phyloP scores from a whole-genome alignment of 2,113 vertebrate species.

The Seriola quinqueradiata region DNA sequence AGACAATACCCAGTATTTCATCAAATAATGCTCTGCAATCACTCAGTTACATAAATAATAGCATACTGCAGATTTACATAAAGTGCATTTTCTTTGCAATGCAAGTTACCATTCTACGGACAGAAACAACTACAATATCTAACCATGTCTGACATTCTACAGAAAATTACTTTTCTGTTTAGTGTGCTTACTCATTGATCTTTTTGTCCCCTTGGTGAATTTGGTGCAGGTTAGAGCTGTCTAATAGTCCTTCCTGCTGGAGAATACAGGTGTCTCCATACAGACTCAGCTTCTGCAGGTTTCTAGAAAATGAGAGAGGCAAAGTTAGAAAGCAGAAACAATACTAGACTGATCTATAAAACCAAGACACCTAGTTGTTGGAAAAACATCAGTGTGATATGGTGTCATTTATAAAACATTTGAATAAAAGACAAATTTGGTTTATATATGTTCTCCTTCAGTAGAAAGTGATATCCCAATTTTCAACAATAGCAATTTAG shows the following conservation, averaged over 20 bases:
- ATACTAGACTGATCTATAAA: neutral
- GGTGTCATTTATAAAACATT: accelerated
- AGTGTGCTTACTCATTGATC: conserved; percentile 93
- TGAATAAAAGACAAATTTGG: neutral
- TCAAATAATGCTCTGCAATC: neutral
- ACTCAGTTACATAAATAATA: neutral
- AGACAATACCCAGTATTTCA: neutral
- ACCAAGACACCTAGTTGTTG: neutral
- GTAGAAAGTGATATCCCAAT: no score
- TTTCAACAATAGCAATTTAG: no score
- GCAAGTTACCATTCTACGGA: neutral
- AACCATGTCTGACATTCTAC: neutral
- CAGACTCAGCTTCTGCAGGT: conserved; percentile 95
- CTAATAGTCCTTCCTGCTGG: conserved; percentile 92
- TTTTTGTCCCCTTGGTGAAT: conserved; percentile 96
- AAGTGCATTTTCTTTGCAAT: neutral
- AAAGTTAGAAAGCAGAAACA: neutral
- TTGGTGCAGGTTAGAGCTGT: conserved; percentile 92
- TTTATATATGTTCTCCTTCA: no score
- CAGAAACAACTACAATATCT: neutral
- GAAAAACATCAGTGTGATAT: neutral
- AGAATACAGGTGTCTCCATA: conserved; percentile 96
- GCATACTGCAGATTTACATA: neutral
- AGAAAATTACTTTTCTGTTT: neutral
- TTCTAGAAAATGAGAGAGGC: conserved; percentile 81